Percentiles rank a stretch among this genome's conserved stretches.
Evolutionary conservation across 2,888 invertebrate genomes (phyloP).

Genomic region (Synergus itoensis): DNA sequence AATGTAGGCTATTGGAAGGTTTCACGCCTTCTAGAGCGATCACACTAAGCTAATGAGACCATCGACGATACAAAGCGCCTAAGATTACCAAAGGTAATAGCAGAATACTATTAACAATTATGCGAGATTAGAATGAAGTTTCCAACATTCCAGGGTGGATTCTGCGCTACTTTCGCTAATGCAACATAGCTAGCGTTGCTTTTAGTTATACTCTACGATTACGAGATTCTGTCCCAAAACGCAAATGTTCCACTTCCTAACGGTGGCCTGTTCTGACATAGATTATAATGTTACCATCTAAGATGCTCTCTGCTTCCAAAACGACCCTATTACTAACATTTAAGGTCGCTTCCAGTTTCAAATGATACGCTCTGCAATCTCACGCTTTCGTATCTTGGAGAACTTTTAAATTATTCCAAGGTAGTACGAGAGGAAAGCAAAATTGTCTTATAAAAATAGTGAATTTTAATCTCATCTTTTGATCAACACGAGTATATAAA

Average conservation of each 20-base stretch:
- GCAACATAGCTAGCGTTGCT: slow-evolving; percentile 36
- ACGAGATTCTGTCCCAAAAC: slow-evolving; percentile 41
- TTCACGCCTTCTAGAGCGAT: neutral
- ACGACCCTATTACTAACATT: slow-evolving; percentile 36
- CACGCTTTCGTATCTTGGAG: neutral
- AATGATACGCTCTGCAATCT: slow-evolving; percentile 30
- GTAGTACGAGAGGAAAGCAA: no score
- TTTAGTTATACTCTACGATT: slow-evolving; percentile 39
- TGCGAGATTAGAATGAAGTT: slow-evolving; percentile 38
- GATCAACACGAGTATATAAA: no score
- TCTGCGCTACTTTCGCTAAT: slow-evolving; percentile 35
- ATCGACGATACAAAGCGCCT: slow-evolving; percentile 35
- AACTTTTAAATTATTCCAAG: neutral
- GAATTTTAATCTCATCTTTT: no score
- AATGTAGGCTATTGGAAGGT: slow-evolving; percentile 5
- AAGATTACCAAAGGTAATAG: slow-evolving; percentile 40
- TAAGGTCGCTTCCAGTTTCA: slow-evolving; percentile 32
- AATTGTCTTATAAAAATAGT: no score
- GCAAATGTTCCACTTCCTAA: slow-evolving; percentile 40
- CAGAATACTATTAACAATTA: slow-evolving; percentile 40
- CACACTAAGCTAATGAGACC: slow-evolving; percentile 25
- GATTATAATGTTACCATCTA: slow-evolving; percentile 38
- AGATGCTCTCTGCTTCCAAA: slow-evolving; percentile 36
- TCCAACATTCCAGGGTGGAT: slow-evolving; percentile 20
- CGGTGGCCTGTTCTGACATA: slow-evolving; percentile 33